Percentiles rank a stretch among this genome's conserved stretches.
Evolutionary conservation across 2,797 vertebrate genomes (phyloP).

Genomic region (Sarcoramphus papa): DNA sequence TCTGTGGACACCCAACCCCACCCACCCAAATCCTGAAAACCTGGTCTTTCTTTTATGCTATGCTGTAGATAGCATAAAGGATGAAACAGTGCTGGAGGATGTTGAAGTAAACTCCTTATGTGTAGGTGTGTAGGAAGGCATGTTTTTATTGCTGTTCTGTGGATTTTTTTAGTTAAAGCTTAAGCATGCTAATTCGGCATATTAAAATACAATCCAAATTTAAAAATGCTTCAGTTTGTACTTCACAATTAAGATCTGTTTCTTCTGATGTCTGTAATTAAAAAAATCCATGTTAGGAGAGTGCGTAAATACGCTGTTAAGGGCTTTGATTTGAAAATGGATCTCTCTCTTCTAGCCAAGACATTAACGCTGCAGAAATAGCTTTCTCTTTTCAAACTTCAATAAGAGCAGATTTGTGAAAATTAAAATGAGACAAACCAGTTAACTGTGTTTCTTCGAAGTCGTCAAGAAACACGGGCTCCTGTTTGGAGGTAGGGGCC

Average conservation of each 20-base stretch:
- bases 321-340: background rate
- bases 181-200: background rate
- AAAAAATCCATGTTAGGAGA: background rate
- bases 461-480: background rate
- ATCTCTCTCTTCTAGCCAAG: background rate
- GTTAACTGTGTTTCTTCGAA: background rate
- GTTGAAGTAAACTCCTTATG: fast-evolving
- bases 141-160: too few relatives aligned
- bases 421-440: background rate
- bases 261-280: background rate
- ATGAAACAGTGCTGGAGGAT: background rate
- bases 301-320: background rate
- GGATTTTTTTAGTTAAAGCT: background rate
- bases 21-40: background rate
- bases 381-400: background rate
- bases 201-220: background rate
- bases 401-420: background rate
- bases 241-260: background rate
- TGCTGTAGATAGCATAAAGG: background rate
- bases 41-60: background rate
- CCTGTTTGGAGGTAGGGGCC: background rate
- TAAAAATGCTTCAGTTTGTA: background rate
- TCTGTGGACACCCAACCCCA: background rate
- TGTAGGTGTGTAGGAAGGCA: background rate
- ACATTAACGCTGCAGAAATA: background rate